A percentile compares a stretch with the other conserved stretches of the same genome.
Evolutionary conservation across 35 echinoderm and acorn worm genomes (phyloP).

Genomic region (Ophioderma brevispina): DNA sequence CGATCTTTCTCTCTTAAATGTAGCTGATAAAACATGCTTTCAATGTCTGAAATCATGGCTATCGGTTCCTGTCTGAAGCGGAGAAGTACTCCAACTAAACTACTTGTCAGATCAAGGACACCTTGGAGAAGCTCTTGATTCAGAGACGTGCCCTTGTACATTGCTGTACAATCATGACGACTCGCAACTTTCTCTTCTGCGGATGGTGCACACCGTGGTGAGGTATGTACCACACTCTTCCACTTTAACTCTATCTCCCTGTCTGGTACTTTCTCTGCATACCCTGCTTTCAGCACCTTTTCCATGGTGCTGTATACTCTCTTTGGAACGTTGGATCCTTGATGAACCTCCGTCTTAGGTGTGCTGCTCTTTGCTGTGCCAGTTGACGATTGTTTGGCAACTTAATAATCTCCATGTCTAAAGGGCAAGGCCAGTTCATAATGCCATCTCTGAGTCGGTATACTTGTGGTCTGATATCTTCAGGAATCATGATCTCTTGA

Average conservation of each 20-base stretch:
- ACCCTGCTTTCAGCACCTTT: slow-evolving; percentile 7
- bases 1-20: too few relatives aligned
- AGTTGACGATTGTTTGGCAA: slow-evolving; percentile 65
- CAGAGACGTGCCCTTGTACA: slow-evolving; percentile 50
- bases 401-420: slow-evolving; percentile 24
- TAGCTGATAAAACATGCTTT: too few relatives aligned
- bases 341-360: slow-evolving; percentile 26
- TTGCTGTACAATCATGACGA: slow-evolving; percentile 67
- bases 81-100: too few relatives aligned
- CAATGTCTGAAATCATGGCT: too few relatives aligned
- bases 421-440: slow-evolving; percentile 75
- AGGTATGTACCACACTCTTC: slow-evolving; percentile 66
- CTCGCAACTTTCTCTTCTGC: slow-evolving; percentile 52
- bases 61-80: too few relatives aligned
- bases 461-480: too few relatives aligned
- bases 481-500: too few relatives aligned
- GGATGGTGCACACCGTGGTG: slow-evolving; percentile 65
- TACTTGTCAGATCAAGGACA: too few relatives aligned
- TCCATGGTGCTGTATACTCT: slow-evolving; percentile 50
- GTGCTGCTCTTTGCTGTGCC: slow-evolving; percentile 39
- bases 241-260: slow-evolving; percentile 20
- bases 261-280: too few relatives aligned
- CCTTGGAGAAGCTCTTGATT: slow-evolving; percentile 63
- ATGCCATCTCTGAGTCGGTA: too few relatives aligned
- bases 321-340: slow-evolving; percentile 30